These are phyloP conservation scores for Euschistus heros DNA, from an alignment of 1,140 invertebrate species.

Conservation along the genomic window DNA sequence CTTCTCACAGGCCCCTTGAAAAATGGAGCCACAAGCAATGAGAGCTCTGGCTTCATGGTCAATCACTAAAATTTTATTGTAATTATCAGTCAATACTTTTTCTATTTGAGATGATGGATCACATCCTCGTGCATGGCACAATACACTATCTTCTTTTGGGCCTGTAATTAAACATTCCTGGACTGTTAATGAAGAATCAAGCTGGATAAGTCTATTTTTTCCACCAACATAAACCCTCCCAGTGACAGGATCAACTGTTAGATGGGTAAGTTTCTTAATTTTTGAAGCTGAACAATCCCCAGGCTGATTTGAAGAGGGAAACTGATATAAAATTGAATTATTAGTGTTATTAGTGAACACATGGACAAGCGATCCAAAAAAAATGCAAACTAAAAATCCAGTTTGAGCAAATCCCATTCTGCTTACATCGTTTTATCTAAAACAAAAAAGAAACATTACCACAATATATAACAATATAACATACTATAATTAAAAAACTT, in stretches of 20 bases:
- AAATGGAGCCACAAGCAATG: conserved; percentile 77
- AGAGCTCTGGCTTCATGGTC: conserved; percentile 68
- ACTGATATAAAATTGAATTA: conserved; percentile 22
- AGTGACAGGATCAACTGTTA: conserved; percentile 40
- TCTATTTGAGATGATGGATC: conserved; percentile 46
- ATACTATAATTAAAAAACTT: neutral
- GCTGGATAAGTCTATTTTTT: conserved; percentile 46
- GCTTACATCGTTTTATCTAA: conserved; percentile 26
- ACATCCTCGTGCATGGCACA: conserved; percentile 78
- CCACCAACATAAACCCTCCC: conserved; percentile 47
- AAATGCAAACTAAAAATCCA: conserved; percentile 25
- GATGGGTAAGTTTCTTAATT: conserved; percentile 34
- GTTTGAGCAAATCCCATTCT: conserved; percentile 26
- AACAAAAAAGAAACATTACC: neutral
- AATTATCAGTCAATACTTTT: conserved; percentile 63
- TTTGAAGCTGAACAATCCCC: conserved; percentile 23
- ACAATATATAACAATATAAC: neutral
- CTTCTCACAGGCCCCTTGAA: conserved; percentile 78
- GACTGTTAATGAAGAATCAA: conserved; percentile 39
- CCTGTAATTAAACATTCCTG: conserved; percentile 42
- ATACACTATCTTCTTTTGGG: conserved; percentile 71
- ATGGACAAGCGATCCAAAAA: conserved; percentile 23
- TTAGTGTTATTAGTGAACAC: conserved; percentile 16
- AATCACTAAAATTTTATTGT: conserved; percentile 85
- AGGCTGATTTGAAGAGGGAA: conserved; percentile 21